Evolutionary conservation across 2,888 invertebrate species (phyloP).

Genomic region (Tiliacea citrago): DNA sequence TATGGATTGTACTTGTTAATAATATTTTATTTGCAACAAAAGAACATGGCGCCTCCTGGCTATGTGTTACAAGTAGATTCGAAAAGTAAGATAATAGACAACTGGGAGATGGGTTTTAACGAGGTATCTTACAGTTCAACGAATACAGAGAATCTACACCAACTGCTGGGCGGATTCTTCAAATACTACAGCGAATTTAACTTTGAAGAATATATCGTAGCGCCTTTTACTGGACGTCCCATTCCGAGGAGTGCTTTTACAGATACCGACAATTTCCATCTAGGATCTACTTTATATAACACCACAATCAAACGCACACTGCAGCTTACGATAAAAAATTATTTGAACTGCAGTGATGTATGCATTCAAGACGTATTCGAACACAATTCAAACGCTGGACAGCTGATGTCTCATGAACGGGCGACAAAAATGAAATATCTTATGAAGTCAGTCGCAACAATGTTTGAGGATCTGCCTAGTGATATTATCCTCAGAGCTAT

Average conservation of each 20-base stretch:
- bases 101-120: slow-evolving; percentile 26
- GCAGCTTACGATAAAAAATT: not conserved
- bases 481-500: slow-evolving; percentile 33
- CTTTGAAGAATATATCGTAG: slow-evolving; percentile 56
- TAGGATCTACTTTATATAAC: slow-evolving; percentile 43
- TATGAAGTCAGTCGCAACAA: slow-evolving; percentile 22
- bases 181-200: slow-evolving; percentile 61
- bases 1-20: slow-evolving; percentile 44
- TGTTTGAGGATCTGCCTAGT: slow-evolving; percentile 26
- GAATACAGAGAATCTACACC: slow-evolving; percentile 26
- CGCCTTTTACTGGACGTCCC: slow-evolving; percentile 56
- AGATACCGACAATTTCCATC: slow-evolving; percentile 35
- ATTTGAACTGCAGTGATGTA: not conserved
- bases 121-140: slow-evolving; percentile 20
- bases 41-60: slow-evolving; percentile 21
- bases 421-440: slow-evolving; percentile 15
- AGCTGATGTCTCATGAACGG: not conserved
- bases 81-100: not conserved
- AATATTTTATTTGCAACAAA: slow-evolving; percentile 67
- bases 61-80: slow-evolving; percentile 15
- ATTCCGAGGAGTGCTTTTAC: slow-evolving; percentile 22
- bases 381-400: slow-evolving; percentile 13
- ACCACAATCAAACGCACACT: not conserved
- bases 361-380: slow-evolving; percentile 31
- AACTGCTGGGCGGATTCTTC: slow-evolving; percentile 63